These are phyloP conservation scores for Noctua pronuba DNA, from an alignment of 2,888 invertebrate genomes.

Conservation along the genomic window DNA sequence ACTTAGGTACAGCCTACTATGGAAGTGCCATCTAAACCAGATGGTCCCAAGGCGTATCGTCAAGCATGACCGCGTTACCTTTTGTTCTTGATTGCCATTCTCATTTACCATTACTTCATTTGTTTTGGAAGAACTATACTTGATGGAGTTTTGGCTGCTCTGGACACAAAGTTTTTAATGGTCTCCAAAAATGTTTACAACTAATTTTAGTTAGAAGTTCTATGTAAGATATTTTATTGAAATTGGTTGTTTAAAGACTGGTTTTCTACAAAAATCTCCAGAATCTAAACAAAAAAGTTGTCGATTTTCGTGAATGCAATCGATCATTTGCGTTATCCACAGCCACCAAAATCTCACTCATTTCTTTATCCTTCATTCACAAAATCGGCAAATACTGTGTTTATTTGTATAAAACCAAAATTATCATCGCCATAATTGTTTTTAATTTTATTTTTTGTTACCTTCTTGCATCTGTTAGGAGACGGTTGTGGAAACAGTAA, in stretches of 20 bases:
- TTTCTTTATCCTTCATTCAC: slow-evolving; percentile 68
- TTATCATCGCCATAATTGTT: slow-evolving; percentile 84
- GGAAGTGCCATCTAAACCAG: slow-evolving; percentile 53
- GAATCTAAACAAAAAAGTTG: background rate
- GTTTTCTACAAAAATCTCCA: background rate
- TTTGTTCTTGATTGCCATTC: slow-evolving; percentile 66
- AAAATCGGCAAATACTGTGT: slow-evolving; percentile 76
- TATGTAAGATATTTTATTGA: background rate
- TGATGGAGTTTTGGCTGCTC: slow-evolving; percentile 54
- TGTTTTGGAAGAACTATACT: slow-evolving; percentile 49
- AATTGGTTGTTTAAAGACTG: background rate
- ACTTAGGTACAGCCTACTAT: slow-evolving; percentile 32
- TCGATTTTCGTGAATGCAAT: slow-evolving; percentile 38
- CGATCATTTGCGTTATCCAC: slow-evolving; percentile 29
- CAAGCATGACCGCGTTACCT: slow-evolving; percentile 73
- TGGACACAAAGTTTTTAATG: slow-evolving; percentile 18
- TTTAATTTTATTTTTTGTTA: slow-evolving; percentile 87
- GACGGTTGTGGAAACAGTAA: slow-evolving; percentile 91
- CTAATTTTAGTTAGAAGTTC: background rate
- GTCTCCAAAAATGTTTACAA: background rate
- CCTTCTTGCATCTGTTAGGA: slow-evolving; percentile 90
- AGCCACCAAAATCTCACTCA: slow-evolving; percentile 47
- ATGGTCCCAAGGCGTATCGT: slow-evolving; percentile 56
- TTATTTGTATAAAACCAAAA: slow-evolving; percentile 75
- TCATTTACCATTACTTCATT: slow-evolving; percentile 63